Evolutionary conservation across 2,113 vertebrate species (phyloP), one percentile per base, ranked within the genome.

Genomic region (Falcunculus frontatus): DNA sequence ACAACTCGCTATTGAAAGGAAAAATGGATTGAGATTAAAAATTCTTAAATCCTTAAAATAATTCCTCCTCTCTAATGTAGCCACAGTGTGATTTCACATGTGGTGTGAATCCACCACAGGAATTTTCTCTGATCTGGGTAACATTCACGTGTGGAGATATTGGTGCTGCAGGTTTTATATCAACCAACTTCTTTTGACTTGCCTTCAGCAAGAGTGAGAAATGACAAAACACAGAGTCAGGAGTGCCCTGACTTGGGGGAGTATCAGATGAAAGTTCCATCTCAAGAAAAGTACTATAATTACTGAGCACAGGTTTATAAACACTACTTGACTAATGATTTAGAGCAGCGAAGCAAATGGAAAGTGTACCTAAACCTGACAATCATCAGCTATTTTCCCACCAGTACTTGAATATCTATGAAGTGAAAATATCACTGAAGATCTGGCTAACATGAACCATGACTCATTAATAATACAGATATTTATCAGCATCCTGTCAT

Each of bases 401-500:
- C 57, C 1, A 15, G 53, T 39, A 32, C 46, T 42, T 47, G 50
- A 93, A 84, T 59, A 89, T 16, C 90, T 90, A 27, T 7, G 67
- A 84, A 89, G 70, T 0, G 2, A 91, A 96, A 93, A 83, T 57
- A 89, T 55, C 93, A 70, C 70, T 39, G 27, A 67, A 93, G 60
- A 80, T 72, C 72, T 80, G 63, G 72, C 37, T 88, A 83, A 50
- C 30, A 56, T 11, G 68, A 83, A 80, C 86, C 67, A 63, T 39
- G 87, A 93, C 67, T 97, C 88, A 90, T 87, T 92, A 96, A 93
- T 89, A 92, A 95, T 26, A 90, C 42, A 67, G 90, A 77, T 94
- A 94, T 77, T 92, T 90, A 96, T 94, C 92, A 94, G 90, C 79
- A 91, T 88, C 79, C 93, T 95, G 92, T 83, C 85, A 85, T 6